Conservation (phyloP, 2,888 invertebrate species). For the Agapostemon virescens region DNA sequence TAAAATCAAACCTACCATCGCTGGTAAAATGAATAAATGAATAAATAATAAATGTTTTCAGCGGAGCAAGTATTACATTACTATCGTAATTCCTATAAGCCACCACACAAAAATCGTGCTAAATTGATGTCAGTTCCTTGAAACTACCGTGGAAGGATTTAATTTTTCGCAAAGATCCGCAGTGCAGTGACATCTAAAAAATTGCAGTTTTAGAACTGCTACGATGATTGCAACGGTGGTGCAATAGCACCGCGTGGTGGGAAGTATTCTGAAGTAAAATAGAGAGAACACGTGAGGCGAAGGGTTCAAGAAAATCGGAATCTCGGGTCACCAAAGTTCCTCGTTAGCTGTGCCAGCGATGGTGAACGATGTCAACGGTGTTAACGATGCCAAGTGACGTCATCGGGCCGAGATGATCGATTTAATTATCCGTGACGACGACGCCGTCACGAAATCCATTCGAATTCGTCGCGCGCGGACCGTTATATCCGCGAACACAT, state of each 20-base stretch:
- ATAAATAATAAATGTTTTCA: no score
- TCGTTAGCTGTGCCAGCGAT: neutral
- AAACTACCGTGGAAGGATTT: no score
- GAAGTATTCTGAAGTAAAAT: neutral
- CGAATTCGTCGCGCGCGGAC: slow-evolving; percentile 35
- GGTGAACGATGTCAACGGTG: neutral
- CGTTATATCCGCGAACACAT: slow-evolving; percentile 46
- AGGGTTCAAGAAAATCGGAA: slow-evolving; percentile 5
- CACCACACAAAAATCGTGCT: no score
- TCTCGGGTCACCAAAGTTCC: slow-evolving; percentile 1
- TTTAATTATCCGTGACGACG: slow-evolving; percentile 36
- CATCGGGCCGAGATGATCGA: slow-evolving; percentile 17
- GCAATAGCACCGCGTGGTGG: neutral
- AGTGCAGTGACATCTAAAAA: no score
- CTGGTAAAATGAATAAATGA: no score
- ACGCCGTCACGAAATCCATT: slow-evolving; percentile 44
- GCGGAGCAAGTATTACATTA: no score
- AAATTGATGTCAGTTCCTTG: no score
- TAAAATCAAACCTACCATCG: no score
- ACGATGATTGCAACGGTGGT: no score
- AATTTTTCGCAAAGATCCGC: no score
- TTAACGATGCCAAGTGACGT: slow-evolving; percentile 10
- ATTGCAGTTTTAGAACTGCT: no score
- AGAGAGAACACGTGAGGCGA: neutral
- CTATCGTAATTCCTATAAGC: no score